Percentiles rank a stretch among this genome's conserved stretches.
Evolutionary conservation across 2,113 vertebrate genomes (phyloP).

Genomic region (Herpailurus yagouaroundi): DNA sequence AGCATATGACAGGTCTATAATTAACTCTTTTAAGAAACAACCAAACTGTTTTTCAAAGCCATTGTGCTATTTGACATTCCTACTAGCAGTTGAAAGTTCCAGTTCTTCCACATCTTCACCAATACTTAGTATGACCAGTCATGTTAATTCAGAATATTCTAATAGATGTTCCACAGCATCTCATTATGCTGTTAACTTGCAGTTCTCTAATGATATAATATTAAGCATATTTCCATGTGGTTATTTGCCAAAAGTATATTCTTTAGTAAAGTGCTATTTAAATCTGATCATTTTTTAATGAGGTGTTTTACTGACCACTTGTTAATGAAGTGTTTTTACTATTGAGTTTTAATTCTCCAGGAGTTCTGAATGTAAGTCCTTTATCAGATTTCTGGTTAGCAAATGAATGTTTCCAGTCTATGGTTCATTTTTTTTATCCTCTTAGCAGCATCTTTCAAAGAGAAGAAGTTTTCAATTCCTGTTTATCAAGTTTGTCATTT

Average conservation of each 20-base stretch:
- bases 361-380: background rate
- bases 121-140: background rate
- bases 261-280: background rate
- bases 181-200: background rate
- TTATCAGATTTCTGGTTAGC: background rate
- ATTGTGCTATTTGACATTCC: background rate
- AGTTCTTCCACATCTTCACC: background rate
- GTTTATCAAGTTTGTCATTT: background rate
- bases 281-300: background rate
- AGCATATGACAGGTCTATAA: background rate
- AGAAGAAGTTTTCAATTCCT: background rate
- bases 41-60: background rate
- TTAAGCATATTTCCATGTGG: background rate
- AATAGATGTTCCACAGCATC: background rate
- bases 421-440: background rate
- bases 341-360: background rate
- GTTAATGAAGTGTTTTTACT: background rate
- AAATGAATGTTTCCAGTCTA: background rate
- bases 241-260: background rate
- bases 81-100: background rate
- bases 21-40: background rate
- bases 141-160: background rate
- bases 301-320: background rate
- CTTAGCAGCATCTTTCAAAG: background rate
- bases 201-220: background rate